Percentiles rank a stretch among this genome's conserved stretches.
phyloP scores from a whole-genome alignment of 1,140 invertebrate species.

The Penaeus japonicus region DNA sequence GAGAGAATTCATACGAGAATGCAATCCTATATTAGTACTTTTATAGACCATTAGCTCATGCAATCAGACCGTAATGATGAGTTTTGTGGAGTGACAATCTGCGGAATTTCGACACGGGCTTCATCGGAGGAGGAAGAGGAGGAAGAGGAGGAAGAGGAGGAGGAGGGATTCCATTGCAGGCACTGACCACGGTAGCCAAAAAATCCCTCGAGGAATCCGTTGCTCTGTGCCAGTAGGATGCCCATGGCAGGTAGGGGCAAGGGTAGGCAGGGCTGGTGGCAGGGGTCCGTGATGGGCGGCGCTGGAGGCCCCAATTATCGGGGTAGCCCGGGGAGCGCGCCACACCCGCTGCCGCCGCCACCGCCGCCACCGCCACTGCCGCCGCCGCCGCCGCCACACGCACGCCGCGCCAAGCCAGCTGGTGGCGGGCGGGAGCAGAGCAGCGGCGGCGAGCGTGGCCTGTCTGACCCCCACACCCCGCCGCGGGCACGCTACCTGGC shows the following conservation, averaged over 20 bases:
- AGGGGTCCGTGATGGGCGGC: conserved; percentile 3
- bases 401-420: conserved; percentile 43
- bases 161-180: too few species aligned
- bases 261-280: neutral
- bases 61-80: too few species aligned
- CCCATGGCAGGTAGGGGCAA: neutral
- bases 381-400: conserved; percentile 39
- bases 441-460: conserved; percentile 16
- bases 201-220: neutral
- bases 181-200: neutral
- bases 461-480: conserved; percentile 49
- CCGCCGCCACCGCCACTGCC: conserved; percentile 9
- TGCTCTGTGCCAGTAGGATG: neutral
- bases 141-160: too few species aligned
- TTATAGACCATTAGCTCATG: too few species aligned
- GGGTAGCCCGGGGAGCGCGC: conserved; percentile 37
- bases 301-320: conserved; percentile 34
- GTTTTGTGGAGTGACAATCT: too few species aligned
- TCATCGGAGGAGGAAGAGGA: too few species aligned
- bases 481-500: conserved; percentile 30
- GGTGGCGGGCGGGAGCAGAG: conserved; percentile 29
- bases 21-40: too few species aligned
- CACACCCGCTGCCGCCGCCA: conserved; percentile 41
- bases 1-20: too few species aligned
- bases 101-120: too few species aligned